Base-by-base conservation (phyloP, 2,113 vertebrate genomes). In the Empidonax traillii region DNA sequence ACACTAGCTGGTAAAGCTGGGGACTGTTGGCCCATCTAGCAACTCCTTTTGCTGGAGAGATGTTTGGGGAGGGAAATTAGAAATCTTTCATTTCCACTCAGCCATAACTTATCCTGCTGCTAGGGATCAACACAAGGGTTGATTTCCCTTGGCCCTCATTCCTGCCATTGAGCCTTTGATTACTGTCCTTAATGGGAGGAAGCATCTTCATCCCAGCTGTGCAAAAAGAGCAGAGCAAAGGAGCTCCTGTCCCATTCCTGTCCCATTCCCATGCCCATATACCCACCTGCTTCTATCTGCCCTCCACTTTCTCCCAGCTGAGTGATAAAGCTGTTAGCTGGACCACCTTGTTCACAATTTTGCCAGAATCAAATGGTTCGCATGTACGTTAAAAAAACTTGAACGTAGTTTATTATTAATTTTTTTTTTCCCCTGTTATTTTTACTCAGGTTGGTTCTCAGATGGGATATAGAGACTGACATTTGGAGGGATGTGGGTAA, bases 151-250 rank as follows among this genome's bases (percentile, higher is more conserved):
- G 7, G 14, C 71, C 33, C 65, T 74, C 14, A 33, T 37, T 56
- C 25, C 39, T 76, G 31, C 41, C 1, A 1, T 22, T n/a, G 53
- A 86, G 20, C 17, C 11, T 83, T 55, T 84, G 30, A 39, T 56
- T 65, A 28, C 44, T 44, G 14, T 43, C 55, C 0, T 0, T 68
- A 63, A 18, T 2, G 5, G 15, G 24, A 67, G 27, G 4, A 66
- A 58, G 6, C 8, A 66, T 24, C 63, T 80, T 80, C 23, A 84
- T 52, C 33, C 27, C 53, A 71, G 19, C 27, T 41, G 3, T 39
- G 15, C 33, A 66, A 82, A 27, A 7, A 55, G 16, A 87, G 47
- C 16, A 63, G 47, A 76, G 22, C 8, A 67, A 43, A 85, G 62
- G 22, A 41, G 8, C 6, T 75, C 49, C 31, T 1, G 1, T 59